Evolutionary conservation across 2,113 vertebrate genomes (phyloP).

Genomic region (Pristiophorus japonicus): DNA sequence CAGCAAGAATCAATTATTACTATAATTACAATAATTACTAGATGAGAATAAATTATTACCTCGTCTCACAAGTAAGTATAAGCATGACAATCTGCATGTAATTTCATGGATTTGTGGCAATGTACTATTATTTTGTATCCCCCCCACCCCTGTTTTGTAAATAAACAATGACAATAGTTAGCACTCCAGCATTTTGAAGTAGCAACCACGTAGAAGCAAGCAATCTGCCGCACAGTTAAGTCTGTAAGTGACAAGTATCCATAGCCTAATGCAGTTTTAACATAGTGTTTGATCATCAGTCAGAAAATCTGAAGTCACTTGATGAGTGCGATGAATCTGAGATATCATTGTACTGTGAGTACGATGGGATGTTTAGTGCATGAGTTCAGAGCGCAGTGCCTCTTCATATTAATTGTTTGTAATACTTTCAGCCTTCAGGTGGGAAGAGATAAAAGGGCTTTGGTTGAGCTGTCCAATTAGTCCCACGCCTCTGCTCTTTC

Average conservation of each 20-base stretch:
- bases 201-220: neutral
- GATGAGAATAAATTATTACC: conserved; percentile 3
- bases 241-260: neutral
- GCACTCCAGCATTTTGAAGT: neutral
- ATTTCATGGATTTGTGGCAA: neutral
- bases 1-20: conserved; percentile 33
- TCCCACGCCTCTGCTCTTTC: neutral
- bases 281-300: neutral
- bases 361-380: neutral
- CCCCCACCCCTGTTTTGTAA: neutral
- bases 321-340: neutral
- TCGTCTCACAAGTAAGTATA: neutral
- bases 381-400: neutral
- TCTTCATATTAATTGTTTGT: neutral
- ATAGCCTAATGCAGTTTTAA: neutral
- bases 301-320: neutral
- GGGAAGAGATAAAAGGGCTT: neutral
- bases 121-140: neutral
- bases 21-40: conserved; percentile 24
- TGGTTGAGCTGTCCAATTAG: neutral
- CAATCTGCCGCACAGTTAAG: neutral
- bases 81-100: neutral
- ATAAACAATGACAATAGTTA: neutral
- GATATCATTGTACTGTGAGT: neutral
- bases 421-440: neutral